These are phyloP conservation scores for Octopus sinensis DNA, from an alignment of 1,140 invertebrate genomes.

Conservation along the genomic window DNA sequence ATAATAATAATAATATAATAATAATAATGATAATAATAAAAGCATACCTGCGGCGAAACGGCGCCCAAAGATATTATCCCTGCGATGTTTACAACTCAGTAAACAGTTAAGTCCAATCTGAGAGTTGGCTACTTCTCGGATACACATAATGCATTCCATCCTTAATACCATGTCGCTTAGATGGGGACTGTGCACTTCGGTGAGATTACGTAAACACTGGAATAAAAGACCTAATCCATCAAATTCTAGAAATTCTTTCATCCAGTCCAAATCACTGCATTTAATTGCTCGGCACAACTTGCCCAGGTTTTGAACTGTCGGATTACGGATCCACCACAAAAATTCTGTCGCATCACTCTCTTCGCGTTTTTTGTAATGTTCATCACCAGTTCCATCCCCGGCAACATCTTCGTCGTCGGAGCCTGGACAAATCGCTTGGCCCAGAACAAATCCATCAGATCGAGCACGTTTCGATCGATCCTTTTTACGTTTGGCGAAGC, in stretches of 20 bases:
- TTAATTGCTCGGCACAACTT: conserved; percentile 47
- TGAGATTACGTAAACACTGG: conserved; percentile 57
- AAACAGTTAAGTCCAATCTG: conserved; percentile 61
- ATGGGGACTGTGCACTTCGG: conserved; percentile 31
- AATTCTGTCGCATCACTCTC: conserved; percentile 41
- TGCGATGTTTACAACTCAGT: conserved; percentile 53
- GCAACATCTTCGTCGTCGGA: conserved; percentile 33
- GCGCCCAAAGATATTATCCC: conserved; percentile 68
- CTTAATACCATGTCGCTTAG: conserved; percentile 58
- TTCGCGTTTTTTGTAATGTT: conserved; percentile 8
- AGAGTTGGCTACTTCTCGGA: conserved; percentile 61
- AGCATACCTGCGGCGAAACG: conserved; percentile 77
- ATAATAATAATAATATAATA: background rate
- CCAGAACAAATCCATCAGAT: conserved; percentile 49
- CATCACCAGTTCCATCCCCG: conserved; percentile 12
- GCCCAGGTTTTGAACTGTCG: conserved; percentile 44
- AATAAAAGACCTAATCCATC: conserved; percentile 58
- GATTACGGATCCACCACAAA: conserved; percentile 46
- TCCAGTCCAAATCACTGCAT: conserved; percentile 57
- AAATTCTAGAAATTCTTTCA: conserved; percentile 60
- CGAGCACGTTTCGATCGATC: conserved; percentile 40
- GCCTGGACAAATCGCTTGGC: conserved; percentile 30
- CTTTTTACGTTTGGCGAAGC: conserved; percentile 36
- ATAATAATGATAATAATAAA: background rate
- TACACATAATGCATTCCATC: conserved; percentile 59